Evolutionary conservation across 2,888 invertebrate genomes (phyloP), one percentile per base, ranked within the genome.

Genomic region (Nemoura dubitans): DNA sequence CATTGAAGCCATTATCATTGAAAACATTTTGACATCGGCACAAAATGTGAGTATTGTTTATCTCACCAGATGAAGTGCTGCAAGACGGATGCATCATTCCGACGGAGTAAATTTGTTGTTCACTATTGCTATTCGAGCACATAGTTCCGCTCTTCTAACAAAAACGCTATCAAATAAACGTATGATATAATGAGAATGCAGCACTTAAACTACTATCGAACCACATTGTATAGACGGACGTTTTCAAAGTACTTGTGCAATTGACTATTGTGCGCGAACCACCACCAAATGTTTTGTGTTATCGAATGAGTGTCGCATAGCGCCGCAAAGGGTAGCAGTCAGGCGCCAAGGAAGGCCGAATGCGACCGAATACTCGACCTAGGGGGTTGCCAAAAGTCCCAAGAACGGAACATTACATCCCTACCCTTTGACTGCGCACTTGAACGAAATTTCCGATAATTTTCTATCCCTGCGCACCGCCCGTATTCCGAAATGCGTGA

Each of bases 91-190:
- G 94, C 92, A 95, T 93, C 96, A 97, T 97, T 91, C 96, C 97
- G 91, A 97, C 96, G 90, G 97, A 96, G 92, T 95, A 96, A 91
- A 96, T 96, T 93, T 96, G 96, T 88, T 94, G 94, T 89, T 94
- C 94, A 90, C 94, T 95, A 26, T 36, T 42, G 89, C 94, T 95
- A 29, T 81, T 81, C 29, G 94, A 94, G 95, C 95, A 95, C 94
- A 95, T 94, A 89, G 89, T 89, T 86, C 59, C 76, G 87, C 36
- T 36, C 36, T 36, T 82, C 86, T 87, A 59, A 36, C 43, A 78
- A 29, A 29, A 82, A 36, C 82, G 82, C 83, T 30, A 30, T 36
- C 83, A 42, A 42, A 83, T 42, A 30, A 36, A 30, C 30, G 29
- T 81, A 26, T 76, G 43, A 77, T 85, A 77, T 29, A 59, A 78